Conservation (phyloP, 2,797 vertebrate species). For the Tokudaia muenninki region DNA sequence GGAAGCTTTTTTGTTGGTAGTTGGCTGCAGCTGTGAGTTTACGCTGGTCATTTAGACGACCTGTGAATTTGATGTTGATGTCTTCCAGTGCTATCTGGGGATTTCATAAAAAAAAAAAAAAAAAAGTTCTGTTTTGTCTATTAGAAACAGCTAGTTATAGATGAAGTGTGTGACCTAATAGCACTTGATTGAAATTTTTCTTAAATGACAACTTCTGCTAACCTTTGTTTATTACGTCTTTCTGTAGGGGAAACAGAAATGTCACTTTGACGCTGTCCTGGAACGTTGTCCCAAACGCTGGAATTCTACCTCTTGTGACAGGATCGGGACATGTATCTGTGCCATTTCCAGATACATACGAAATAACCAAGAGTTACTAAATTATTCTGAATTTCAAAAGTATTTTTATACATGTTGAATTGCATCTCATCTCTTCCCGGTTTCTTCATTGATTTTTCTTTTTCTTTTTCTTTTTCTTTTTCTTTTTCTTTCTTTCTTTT, state of each 20-base stretch:
- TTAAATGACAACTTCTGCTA: slow-evolving; percentile 50
- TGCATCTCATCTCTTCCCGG: slow-evolving; percentile 83
- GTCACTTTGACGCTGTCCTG: slow-evolving; percentile 97
- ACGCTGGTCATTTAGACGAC: neutral
- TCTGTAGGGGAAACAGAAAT: slow-evolving; percentile 96
- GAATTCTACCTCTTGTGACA: slow-evolving; percentile 96
- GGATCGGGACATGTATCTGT: slow-evolving; percentile 95
- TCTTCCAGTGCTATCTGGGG: neutral
- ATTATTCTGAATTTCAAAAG: slow-evolving; percentile 88
- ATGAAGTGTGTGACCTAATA: neutral
- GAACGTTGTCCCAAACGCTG: slow-evolving; percentile 99
- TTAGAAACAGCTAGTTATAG: neutral
- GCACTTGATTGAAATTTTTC: slow-evolving; percentile 13
- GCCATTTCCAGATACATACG: slow-evolving; percentile 97
- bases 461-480: slow-evolving; percentile 69
- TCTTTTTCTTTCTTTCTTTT: neutral
- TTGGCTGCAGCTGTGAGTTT: neutral
- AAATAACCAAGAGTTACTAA: slow-evolving; percentile 96
- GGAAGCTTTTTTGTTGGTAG: neutral
- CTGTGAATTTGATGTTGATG: neutral
- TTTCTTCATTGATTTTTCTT: slow-evolving; percentile 46
- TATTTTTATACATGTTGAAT: slow-evolving; percentile 91
- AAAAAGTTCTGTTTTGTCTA: neutral
- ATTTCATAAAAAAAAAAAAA: neutral
- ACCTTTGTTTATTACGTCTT: slow-evolving; percentile 70